Conservation (phyloP, 1,140 invertebrate genomes). For the Brachionus asplanchnoidis region DNA sequence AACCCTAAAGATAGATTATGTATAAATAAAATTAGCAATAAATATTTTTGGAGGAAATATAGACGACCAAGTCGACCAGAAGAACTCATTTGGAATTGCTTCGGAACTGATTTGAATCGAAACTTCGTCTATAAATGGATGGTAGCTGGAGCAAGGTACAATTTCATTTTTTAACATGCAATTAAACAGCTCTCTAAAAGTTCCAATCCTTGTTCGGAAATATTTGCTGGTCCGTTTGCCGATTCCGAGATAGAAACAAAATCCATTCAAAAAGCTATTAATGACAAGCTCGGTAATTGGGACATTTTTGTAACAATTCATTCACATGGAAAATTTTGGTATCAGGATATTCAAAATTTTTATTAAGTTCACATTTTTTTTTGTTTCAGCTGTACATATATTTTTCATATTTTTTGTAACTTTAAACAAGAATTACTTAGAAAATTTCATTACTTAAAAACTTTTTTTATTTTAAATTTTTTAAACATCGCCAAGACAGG, state of each 20-base stretch:
- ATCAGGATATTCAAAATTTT: not conserved
- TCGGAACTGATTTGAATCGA: conserved; percentile 24
- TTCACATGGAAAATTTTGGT: conserved; percentile 39
- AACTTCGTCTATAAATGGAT: conserved; percentile 29
- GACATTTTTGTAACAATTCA: conserved; percentile 38
- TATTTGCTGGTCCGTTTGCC: not conserved
- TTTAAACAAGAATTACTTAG: too few relatives aligned
- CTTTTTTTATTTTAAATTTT: too few relatives aligned
- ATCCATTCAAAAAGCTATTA: conserved; percentile 8
- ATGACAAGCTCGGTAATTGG: not conserved
- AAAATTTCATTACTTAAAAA: too few relatives aligned
- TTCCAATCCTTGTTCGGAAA: conserved; percentile 25
- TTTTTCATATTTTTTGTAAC: too few relatives aligned
- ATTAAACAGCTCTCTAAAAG: not conserved
- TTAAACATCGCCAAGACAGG: too few relatives aligned
- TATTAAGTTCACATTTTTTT: too few relatives aligned
- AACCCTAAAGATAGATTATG: not conserved
- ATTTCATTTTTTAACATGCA: not conserved
- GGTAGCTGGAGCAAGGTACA: not conserved
- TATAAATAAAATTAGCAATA: not conserved
- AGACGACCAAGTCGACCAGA: not conserved
- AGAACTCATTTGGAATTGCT: conserved; percentile 13
- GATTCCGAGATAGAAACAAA: conserved; percentile 36
- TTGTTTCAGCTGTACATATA: too few relatives aligned
- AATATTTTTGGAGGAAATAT: conserved; percentile 42